Evolutionary conservation across 2,888 invertebrate species (phyloP).

Genomic region (Phania funesta): DNA sequence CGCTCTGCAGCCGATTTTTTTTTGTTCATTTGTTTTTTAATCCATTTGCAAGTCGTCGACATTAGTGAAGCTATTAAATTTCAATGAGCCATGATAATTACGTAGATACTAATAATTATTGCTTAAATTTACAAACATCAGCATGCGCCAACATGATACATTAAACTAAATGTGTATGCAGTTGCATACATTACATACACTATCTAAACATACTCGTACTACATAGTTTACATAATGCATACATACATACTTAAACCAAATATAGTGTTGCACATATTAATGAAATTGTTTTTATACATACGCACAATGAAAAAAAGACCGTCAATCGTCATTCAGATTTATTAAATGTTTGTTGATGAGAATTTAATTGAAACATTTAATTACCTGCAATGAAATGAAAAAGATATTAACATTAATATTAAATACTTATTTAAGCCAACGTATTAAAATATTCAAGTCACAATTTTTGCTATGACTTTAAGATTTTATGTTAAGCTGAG

Average conservation of each 20-base stretch:
- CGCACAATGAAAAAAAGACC: neutral
- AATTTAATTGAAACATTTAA: conserved; percentile 27
- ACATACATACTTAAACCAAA: neutral
- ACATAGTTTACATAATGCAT: neutral
- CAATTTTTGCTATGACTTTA: too few relatives aligned
- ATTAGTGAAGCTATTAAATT: conserved; percentile 41
- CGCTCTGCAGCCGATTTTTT: neutral
- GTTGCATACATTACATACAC: neutral
- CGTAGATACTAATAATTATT: conserved; percentile 37
- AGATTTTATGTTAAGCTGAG: too few relatives aligned
- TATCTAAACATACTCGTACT: neutral
- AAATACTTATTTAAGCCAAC: neutral
- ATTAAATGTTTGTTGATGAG: conserved; percentile 3
- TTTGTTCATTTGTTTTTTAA: neutral
- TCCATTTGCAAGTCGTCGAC: conserved; percentile 20
- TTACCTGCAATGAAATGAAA: conserved; percentile 47
- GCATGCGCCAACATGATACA: neutral
- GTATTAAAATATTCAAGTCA: too few relatives aligned
- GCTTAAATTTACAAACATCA: conserved; percentile 22
- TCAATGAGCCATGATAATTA: conserved; percentile 55
- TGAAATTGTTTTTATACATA: neutral
- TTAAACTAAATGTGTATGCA: neutral
- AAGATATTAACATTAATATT: conserved; percentile 1
- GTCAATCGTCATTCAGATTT: neutral
- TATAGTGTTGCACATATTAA: too few relatives aligned